Base-by-base conservation (phyloP, 2,797 vertebrate species). In the Lutjanus argentimaculatus region DNA sequence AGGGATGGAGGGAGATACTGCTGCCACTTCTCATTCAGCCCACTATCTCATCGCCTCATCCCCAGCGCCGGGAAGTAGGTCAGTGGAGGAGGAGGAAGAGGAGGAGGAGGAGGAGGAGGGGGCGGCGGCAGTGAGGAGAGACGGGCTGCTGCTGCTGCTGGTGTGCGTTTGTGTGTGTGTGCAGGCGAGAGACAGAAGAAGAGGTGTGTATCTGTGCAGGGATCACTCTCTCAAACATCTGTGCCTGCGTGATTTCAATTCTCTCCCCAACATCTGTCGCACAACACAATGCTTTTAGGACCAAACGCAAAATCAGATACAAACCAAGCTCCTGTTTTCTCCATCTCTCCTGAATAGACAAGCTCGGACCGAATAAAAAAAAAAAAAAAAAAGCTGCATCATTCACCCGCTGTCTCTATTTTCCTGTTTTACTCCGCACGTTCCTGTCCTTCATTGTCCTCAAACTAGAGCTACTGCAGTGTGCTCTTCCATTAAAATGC, bases 21-120 rank as follows among this genome's bases (percentile, higher is more conserved):
- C 86, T 94, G 93, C 90, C 91, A 94, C 89, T 95, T 95, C 71
- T 89, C 89, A 95, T 95, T 94, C 94, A 93, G 83, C 83, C 79
- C 87, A 88, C 85, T 81, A 85, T 84, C 82, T 92, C 90, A 89
- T 80, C 84, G 76, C 85, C 77, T 92, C 86, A 91, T 91, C 89
- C 83, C 62, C 71, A 81, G 80, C 43, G 62, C 83, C 69, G 70
- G 82, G 92, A 95, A 95, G 90, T 95, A 95, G 95, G 94, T 95
- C 95, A 96, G 88, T 89, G 89, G 86, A 91, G 78, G 82, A 91
- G 82, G 79, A 64, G n/a, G 42, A 90, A 81, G 77, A 43, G 40
- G 59, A 78, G 73, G 86, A 89, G 22, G 55, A 80, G 42, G 82
- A 81, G 64, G 75, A 79, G 61, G 57, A 55, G 79, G 74, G 51